phyloP scores from a whole-genome alignment of 2,113 vertebrate species.

The Salvelinus namaycush region DNA sequence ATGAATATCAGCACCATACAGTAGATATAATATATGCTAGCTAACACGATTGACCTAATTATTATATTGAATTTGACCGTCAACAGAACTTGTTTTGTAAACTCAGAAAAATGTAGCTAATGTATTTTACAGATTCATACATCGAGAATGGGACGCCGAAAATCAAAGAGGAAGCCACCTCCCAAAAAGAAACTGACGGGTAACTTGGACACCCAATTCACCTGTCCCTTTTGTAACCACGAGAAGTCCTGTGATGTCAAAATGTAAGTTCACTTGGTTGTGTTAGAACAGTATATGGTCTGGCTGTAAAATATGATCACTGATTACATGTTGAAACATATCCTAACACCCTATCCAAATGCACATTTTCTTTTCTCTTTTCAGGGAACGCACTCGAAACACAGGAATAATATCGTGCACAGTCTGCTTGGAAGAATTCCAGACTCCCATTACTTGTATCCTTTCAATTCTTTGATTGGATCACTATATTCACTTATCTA shows the following conservation, averaged over 20 bases:
- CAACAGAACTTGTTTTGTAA: neutral
- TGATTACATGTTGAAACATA: neutral
- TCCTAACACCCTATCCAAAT: neutral
- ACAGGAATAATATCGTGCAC: slow-evolving; percentile 93
- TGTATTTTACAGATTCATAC: neutral
- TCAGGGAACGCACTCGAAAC: slow-evolving; percentile 89
- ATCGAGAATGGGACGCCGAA: slow-evolving; percentile 83
- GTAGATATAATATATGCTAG: too few species aligned
- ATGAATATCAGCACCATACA: too few species aligned
- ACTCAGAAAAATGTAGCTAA: neutral
- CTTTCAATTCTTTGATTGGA: neutral
- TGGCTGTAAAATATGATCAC: neutral
- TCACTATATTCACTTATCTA: too few species aligned
- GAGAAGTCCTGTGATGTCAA: slow-evolving; percentile 94
- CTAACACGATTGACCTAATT: too few species aligned
- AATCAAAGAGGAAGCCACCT: slow-evolving; percentile 90
- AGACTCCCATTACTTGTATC: slow-evolving; percentile 93
- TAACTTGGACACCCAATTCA: slow-evolving; percentile 89
- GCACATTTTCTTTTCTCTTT: neutral
- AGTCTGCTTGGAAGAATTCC: slow-evolving; percentile 91
- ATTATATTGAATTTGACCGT: neutral
- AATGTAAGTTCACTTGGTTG: slow-evolving; percentile 72
- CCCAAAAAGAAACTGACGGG: slow-evolving; percentile 92
- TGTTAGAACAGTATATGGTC: neutral
- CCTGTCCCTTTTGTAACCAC: slow-evolving; percentile 91